Evolutionary conservation across 2,888 invertebrate species (phyloP), one percentile per base, ranked within the genome.

Genomic region (Caenorhabditis imperialis): DNA sequence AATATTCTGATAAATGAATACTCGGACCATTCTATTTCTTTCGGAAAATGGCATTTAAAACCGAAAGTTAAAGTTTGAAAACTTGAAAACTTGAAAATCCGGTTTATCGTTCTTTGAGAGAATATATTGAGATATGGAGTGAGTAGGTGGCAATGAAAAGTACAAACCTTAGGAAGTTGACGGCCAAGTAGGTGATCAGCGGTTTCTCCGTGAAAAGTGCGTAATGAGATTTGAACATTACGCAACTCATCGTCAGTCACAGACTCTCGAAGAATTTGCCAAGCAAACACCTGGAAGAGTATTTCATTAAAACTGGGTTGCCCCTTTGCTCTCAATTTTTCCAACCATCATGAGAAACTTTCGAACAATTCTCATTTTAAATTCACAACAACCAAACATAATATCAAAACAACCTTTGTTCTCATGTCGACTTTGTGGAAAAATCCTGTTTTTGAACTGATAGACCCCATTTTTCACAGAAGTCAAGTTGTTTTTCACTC

Each of bases 201-300:
- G 6, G 83, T 83, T 72, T 87, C 87, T 38, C 87, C 87, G 53
- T 86, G 86, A 74, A 86, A 87, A 0, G 87, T 87, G 38, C 87
- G 75, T 38, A 87, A 77, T 0, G 82, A 81, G 53, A 87, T 87
- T 71, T 86, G 85, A 33, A 87, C 87, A 61, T 84, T 84, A 42
- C 83, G 75, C 42, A 87, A 67, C 60, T 87, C 87, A 35, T 86
- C 86, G 48, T 87, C 87, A n/a, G 85, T 84, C 33, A 86, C 85
- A 23, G 86, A 86, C 70, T 87, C 87, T 20, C 87, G 85, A 12
- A 87, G 80, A 25, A 87, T 86, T 65, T 87, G 87, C 87, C 87
- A 87, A 14, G 87, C 87, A 57, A 87, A 87, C 22, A 87, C 87
- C 86, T 86, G 71, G 37, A 83, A 77, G 12, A n/a, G n/a, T n/a